phyloP scores from a whole-genome alignment of 2,888 invertebrate species.

The Hemicrepidius hirtus region DNA sequence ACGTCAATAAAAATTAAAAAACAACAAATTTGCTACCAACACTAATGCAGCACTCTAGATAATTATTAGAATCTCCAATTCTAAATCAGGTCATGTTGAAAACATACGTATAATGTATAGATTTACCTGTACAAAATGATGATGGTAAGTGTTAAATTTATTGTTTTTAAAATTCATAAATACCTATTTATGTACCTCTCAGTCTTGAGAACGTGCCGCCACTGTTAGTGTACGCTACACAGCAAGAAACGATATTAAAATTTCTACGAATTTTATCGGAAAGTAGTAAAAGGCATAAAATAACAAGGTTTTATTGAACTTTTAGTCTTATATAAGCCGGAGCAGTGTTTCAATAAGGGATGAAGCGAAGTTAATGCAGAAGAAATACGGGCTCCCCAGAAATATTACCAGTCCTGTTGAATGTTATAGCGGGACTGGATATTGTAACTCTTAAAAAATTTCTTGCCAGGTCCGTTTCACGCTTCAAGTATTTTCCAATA shows the following conservation, averaged over 20 bases:
- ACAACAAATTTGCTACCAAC: no score
- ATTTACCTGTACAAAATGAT: no score
- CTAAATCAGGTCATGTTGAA: no score
- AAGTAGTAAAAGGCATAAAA: conserved; percentile 43
- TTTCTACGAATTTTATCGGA: conserved; percentile 37
- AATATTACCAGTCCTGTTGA: conserved; percentile 62
- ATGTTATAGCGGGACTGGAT: conserved; percentile 61
- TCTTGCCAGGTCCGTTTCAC: conserved; percentile 63
- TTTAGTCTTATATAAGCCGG: conserved; percentile 55
- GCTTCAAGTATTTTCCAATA: conserved; percentile 66
- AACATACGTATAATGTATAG: no score
- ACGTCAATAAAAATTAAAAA: no score
- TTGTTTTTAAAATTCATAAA: no score
- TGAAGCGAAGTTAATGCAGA: conserved; percentile 60
- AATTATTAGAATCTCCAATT: no score
- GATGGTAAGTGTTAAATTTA: no score
- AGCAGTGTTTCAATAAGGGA: conserved; percentile 61
- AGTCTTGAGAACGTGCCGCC: no score
- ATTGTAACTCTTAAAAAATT: conserved; percentile 65
- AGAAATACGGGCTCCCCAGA: conserved; percentile 57
- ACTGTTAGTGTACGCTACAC: background rate
- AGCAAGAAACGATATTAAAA: conserved; percentile 35
- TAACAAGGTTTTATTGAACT: conserved; percentile 47
- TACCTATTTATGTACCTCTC: no score
- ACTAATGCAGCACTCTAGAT: no score